Base-by-base conservation (phyloP, 2,113 vertebrate species). In the Trogon melanurus region DNA sequence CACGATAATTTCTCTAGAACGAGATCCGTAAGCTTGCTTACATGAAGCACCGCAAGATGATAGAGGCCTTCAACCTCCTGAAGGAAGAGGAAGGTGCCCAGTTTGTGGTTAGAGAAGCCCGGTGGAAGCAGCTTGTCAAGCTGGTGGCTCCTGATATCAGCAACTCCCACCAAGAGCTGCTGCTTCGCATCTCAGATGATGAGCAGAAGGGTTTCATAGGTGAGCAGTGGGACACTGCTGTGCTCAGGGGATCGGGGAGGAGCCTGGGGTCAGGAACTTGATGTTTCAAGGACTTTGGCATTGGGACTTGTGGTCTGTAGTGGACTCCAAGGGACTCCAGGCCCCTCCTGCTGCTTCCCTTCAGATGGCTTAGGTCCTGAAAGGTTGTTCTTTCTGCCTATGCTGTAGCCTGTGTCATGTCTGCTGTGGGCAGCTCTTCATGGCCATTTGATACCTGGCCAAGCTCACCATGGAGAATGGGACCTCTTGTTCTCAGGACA, bases 31-130 rank as follows among this genome's bases (percentile, higher is more conserved):
- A 98, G 88, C 98, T 99, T 65, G 99, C 98, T 11, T 98, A 98
- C 94, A 98, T 99, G 97, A 99, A 99, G 84, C 97, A 97, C 53
- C 98, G 98, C 95, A 99, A 99, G 96, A 99, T 99, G 99, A 96
- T 98, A 12, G 97, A 97, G 66, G 99, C 99, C 8, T 99, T 99
- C 92, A 97, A 97, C 65, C 96, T 99, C n/a, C 96, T 99, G 91
- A 98, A 99, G 93, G 98, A 99, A 89, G 88, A 95, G 50, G 84
- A 93, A 23, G 98, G 96, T 56, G 65, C 84, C 1, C 98, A 98
- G 85, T 98, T 98, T 1, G 98, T 98, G 85, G 98, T 99, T 53
- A 96, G 38, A 56, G 98, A 98, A 89, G 95, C 91, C 16, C 93
- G 16, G n/a, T 99, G 99, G 99, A 99, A 97, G 89, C 97, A 93